Base-by-base conservation (phyloP, 2,797 vertebrate genomes). In the Craterocephalus amniculus region DNA sequence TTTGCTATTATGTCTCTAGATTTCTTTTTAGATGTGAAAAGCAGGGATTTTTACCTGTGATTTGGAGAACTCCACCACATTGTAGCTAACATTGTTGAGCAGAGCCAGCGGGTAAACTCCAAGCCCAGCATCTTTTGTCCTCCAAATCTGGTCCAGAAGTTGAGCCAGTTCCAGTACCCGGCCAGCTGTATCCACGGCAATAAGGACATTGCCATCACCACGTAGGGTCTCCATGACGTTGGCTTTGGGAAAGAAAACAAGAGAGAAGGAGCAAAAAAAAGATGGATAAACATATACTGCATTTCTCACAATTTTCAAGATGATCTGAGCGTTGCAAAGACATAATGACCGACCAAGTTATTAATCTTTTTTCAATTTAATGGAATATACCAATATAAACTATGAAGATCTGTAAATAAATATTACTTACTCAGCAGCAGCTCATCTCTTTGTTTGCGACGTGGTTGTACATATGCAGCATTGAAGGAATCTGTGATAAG, bases 401-500 rank as follows among this genome's bases (percentile, higher is more conserved):
- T 52, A 54, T 8, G 55, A 26, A 18, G n/a, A 18, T 3, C 14
- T 10, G 26, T 57, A 18, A 58, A 34, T 57, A 18, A 58, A 34
- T 24, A 65, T 49, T 55, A 95, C 98, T 84, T 94, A 99, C 98
- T 99, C 29, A 99, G 94, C 36, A 99, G 95, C 67, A 97, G 97
- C 80, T 99, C 98, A 38, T 99, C 98, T 72, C 98, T 95, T 89
- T 99, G 98, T 74, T 99, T 99, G 63, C 98, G 95, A 48, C 97
- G 95, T 14, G 98, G 97, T 79, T 99, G 98, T 16, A 99, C 95
- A 2, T 99, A 99, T 0, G 95, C 91, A 66, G 97, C 98, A 78
- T 99, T 99, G 89, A 99, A 98, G 22, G 96, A 97, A 88, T 99
- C 98, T 36, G 98, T 99, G 88, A 99, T 99, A 43, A 99, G 98